Evolutionary conservation across 2,888 invertebrate species (phyloP), one percentile per base, ranked within the genome.

Genomic region (Pristionchus fissidentatus): DNA sequence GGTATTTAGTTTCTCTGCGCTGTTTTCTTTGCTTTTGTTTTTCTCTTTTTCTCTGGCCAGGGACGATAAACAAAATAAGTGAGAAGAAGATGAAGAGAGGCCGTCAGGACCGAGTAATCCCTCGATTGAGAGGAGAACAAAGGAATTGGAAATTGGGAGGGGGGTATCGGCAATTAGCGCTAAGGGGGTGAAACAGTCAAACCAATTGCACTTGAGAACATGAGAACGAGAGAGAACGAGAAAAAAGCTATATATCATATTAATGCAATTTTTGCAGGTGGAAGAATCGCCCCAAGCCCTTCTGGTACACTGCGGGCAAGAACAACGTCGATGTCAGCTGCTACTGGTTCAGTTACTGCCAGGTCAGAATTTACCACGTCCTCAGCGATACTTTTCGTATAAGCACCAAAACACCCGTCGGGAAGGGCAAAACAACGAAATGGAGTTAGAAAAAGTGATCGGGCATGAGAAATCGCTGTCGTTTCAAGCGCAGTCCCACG

Each of bases 231-330:
- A 8, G 32, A 38, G 10, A 35, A 60, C 41, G 60, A 38, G 32
- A 35, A 52, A 57, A 43, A 77, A n/a, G 38, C 8, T 8, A 73
- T 41, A 43, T 10, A 46, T 26, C 4, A 10, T 26, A 29, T 8
- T n/a, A 46, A 46, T 35, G 26, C n/a, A 22, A n/a, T n/a, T 35
- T 13, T 57, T 83, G 85, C 46, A 91, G 92, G 92, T 92, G 91
- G 91, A 84, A 86, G 35, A 87, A 87, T 70, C 86, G 87, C 7
- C 89, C 90, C n/a, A 88, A 89, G n/a, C 92, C 92, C 19, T 85
- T 92, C 55, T 92, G 92, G 91, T 92, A 92, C 86, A 90, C 91
- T 3, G 92, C 90, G 38, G 92, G 91, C 55, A 92, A 91, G 83
- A 88, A 88, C 46, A 85, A 86, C 15, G 89, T 91, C 55, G 90